Conservation (phyloP, 1,140 invertebrate species). For the Drosophila tsacasi region DNA sequence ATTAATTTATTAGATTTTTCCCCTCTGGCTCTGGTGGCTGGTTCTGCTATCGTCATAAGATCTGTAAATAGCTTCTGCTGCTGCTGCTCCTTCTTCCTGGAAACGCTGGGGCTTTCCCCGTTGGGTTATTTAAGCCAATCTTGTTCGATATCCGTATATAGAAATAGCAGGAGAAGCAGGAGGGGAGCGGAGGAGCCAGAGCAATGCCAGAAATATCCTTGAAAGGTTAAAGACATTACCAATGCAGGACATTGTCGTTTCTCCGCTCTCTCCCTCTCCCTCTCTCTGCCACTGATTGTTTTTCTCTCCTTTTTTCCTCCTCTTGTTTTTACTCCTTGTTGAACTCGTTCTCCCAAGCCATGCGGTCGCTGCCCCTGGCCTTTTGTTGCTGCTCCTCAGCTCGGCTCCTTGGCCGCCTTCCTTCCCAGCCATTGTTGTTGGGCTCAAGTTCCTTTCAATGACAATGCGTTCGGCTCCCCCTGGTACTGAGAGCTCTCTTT, state of each 20-base stretch:
- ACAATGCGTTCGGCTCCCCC: constrained; percentile 65
- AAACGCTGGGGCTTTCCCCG: constrained; percentile 10
- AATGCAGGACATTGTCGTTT: constrained; percentile 66
- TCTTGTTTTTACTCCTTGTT: constrained; percentile 37
- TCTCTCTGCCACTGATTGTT: not conserved
- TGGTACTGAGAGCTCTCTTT: constrained; percentile 4
- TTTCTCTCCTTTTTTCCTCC: not conserved
- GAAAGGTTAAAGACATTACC: constrained; percentile 83
- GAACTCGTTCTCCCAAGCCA: constrained; percentile 73
- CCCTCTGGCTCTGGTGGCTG: constrained; percentile 46
- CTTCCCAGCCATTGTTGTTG: constrained; percentile 37
- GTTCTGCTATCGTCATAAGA: constrained; percentile 66
- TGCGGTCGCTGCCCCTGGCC: constrained; percentile 81
- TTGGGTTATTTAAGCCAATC: constrained; percentile 45
- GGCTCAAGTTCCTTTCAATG: constrained; percentile 80
- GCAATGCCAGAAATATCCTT: constrained; percentile 76
- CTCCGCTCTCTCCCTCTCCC: not conserved
- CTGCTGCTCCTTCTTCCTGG: not conserved
- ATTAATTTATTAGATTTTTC: constrained; percentile 77
- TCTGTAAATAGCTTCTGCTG: constrained; percentile 61
- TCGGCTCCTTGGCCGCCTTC: constrained; percentile 18
- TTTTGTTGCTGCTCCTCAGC: constrained; percentile 39
- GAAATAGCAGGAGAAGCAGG: not conserved
- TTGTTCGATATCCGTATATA: constrained; percentile 39
- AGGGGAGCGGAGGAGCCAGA: constrained; percentile 15